phyloP scores from a whole-genome alignment of 2,113 vertebrate genomes.

The Centropus unirufus region DNA sequence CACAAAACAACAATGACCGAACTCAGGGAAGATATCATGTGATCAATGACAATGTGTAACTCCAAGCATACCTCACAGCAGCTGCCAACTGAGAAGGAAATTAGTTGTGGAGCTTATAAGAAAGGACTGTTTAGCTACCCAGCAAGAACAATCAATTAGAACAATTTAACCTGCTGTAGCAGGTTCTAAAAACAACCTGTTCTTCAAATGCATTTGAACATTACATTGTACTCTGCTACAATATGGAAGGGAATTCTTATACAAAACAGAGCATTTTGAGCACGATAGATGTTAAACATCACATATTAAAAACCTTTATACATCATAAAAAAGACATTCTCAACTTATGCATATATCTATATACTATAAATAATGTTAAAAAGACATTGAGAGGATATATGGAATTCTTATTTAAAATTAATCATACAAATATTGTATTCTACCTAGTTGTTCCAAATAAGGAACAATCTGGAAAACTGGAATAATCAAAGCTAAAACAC shows the following conservation, averaged over 20 bases:
- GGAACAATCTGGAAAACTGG: neutral
- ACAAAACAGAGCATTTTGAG: neutral
- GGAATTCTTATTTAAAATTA: neutral
- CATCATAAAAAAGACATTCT: neutral
- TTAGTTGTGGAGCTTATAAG: neutral
- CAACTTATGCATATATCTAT: neutral
- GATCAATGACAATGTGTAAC: neutral
- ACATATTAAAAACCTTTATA: neutral
- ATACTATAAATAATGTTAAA: neutral
- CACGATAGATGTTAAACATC: fast-evolving
- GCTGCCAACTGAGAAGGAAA: neutral
- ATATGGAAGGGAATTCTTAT: neutral
- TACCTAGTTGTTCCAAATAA: neutral
- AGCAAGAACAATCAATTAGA: neutral
- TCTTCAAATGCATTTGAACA: neutral
- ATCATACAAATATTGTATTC: neutral
- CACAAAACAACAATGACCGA: neutral
- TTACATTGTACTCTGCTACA: neutral
- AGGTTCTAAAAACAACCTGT: neutral
- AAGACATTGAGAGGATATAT: neutral
- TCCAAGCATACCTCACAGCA: neutral
- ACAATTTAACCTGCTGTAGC: neutral
- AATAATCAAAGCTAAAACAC: neutral
- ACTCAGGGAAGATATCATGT: neutral
- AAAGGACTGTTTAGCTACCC: neutral